Conservation (phyloP, 2,113 vertebrate species). For the Gadus chalcogrammus region DNA sequence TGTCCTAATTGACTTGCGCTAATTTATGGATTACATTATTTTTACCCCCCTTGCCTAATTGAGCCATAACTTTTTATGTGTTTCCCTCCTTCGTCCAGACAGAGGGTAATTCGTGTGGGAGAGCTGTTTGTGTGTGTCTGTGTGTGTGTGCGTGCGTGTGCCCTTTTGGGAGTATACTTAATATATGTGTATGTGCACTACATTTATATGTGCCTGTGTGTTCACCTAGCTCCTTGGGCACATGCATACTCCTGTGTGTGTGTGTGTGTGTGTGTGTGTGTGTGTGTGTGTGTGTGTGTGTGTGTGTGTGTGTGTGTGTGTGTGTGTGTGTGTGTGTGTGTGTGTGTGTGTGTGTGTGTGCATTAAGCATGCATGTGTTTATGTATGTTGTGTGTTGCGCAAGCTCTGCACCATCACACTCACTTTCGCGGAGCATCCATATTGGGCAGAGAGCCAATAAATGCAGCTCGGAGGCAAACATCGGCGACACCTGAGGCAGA, state of each 20-base stretch:
- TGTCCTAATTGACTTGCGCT: slow-evolving; percentile 74
- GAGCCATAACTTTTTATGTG: slow-evolving; percentile 62
- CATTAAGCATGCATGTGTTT: slow-evolving; percentile 8
- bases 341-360: not conserved
- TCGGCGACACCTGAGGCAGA: slow-evolving; percentile 18
- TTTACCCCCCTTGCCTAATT: slow-evolving; percentile 64
- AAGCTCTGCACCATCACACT: slow-evolving; percentile 47
- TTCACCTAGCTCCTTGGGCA: not conserved
- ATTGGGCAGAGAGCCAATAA: slow-evolving; percentile 33
- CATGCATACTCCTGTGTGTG: not conserved
- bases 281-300: not conserved
- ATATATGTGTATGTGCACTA: not conserved
- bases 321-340: slow-evolving; percentile 3
- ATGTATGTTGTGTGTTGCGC: slow-evolving; percentile 7
- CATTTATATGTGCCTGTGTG: not conserved
- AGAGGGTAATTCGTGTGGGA: slow-evolving; percentile 49
- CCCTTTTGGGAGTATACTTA: not conserved
- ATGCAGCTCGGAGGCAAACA: slow-evolving; percentile 14
- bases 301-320: not conserved
- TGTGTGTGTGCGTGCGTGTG: not conserved
- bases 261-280: not conserved
- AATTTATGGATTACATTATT: slow-evolving; percentile 74
- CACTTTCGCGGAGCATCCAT: slow-evolving; percentile 40
- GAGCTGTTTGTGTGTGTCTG: slow-evolving; percentile 5
- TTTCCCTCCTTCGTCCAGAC: slow-evolving; percentile 40